Conservation (phyloP, 2,888 invertebrate species). For the Salpingus planirostris region DNA sequence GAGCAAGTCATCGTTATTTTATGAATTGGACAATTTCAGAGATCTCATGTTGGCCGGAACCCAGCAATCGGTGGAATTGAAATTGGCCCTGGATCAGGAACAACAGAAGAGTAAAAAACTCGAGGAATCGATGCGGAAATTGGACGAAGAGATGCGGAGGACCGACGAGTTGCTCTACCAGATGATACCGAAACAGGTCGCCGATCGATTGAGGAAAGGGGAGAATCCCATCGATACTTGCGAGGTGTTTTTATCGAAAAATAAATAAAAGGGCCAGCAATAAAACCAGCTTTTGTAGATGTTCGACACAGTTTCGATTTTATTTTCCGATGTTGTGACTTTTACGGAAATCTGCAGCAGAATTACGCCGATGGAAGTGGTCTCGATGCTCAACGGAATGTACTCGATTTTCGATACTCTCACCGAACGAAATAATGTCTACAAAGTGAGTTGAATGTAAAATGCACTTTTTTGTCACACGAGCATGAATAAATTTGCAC, state of each 20-base stretch:
- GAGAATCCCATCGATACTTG: slow-evolving; percentile 94
- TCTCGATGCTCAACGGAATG: slow-evolving; percentile 95
- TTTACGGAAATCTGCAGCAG: slow-evolving; percentile 96
- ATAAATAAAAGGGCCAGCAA: slow-evolving; percentile 1
- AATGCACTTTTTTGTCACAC: too few relatives aligned
- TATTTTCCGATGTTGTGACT: slow-evolving; percentile 96
- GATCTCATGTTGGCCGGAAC: slow-evolving; percentile 94
- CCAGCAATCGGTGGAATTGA: slow-evolving; percentile 94
- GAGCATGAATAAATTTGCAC: too few relatives aligned
- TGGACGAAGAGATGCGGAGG: slow-evolving; percentile 92
- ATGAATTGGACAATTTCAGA: too few relatives aligned
- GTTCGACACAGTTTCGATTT: slow-evolving; percentile 91
- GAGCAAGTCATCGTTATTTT: too few relatives aligned
- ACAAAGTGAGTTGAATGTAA: slow-evolving; percentile 62
- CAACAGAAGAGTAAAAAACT: slow-evolving; percentile 93
- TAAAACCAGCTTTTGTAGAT: slow-evolving; percentile 52
- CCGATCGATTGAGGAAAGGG: slow-evolving; percentile 86
- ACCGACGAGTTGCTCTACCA: slow-evolving; percentile 95
- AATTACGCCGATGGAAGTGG: slow-evolving; percentile 95
- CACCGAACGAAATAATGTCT: slow-evolving; percentile 86
- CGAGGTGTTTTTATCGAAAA: slow-evolving; percentile 55
- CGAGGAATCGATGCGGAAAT: slow-evolving; percentile 90
- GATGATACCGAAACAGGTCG: slow-evolving; percentile 98
- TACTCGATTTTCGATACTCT: slow-evolving; percentile 94
- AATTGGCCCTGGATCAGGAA: slow-evolving; percentile 91